Base-by-base conservation (phyloP, 2,797 vertebrate species). In the Sebastes nivosus region DNA sequence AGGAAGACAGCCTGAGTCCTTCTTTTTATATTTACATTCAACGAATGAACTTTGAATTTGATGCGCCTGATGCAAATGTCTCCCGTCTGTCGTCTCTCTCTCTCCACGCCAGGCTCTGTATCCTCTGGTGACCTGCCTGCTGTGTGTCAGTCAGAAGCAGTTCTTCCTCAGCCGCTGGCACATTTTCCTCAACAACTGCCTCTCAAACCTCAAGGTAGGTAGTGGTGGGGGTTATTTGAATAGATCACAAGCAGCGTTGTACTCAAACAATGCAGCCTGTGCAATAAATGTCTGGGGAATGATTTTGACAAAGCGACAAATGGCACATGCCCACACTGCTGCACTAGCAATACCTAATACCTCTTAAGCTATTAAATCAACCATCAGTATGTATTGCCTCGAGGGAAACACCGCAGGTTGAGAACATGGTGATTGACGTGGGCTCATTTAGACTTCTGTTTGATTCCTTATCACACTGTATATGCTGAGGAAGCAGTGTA, bases 131-230 rank as follows among this genome's bases (percentile, higher is more conserved):
- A 99, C 98, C 0, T 99, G 98, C 90, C 96, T 99, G 79, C 97
- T 99, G 81, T 99, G 99, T 80, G 98, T 99, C 94, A 99, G 98
- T 93, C 98, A 99, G 95, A 99, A 99, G 93, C 97, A 97, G 87
- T 96, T 99, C 88, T 99, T 99, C 88, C 95, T 99, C 85, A 98
- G 97, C 94, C 97, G 98, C 91, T 99, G 99, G 99, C 97, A 99
- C 91, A 84, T 99, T 93, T 99, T 99, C 93, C 98, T 99, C 93
- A 99, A 98, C 96, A 99, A 99, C 95, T 99, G 99, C 90, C 95
- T 99, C 67, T 99, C 99, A 84, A 99, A 99, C 94, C 98, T 99
- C 76, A 99, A 99, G 97, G 99, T 52, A 52, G 20, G 50, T 52
- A 10, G 20, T 52, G 20, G 50, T 2, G 20, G 8, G 25, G 13